Evolutionary conservation across 1,140 invertebrate species (phyloP), one percentile per base, ranked within the genome.

Genomic region (Laodelphax striatellus): DNA sequence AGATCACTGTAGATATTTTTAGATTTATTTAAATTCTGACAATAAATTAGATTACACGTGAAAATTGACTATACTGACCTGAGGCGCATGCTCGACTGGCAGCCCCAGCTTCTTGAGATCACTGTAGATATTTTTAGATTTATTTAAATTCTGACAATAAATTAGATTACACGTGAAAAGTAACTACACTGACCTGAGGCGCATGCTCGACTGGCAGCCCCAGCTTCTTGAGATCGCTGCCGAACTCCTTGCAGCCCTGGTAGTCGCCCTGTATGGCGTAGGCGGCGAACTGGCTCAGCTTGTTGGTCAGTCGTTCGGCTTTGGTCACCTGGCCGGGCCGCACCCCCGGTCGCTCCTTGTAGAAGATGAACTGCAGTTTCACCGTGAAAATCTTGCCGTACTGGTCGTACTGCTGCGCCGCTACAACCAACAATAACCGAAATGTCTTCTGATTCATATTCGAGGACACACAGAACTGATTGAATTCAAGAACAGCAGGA

Each of bases 321-420:
- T 95, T 95, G 16, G 91, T 91, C 41, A 98, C 92, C 72, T 97
- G 92, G 11, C 96, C 97, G 0, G 95, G 91, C 67, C 95, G 78
- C 13, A 99, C 92, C 4, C 97, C 97, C 0, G 97, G 94, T 24
- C 94, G 79, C 72, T 99, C 97, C 72, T 97, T 97, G 74, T 99
- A 99, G 73, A 97, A 96, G 31, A 98, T 89, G 70, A 98, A 98
- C 70, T 98, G 95, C 44, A 99, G 76, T 75, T 99, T 99, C 14
- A 98, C 83, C 0, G 97, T 99, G 75, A 99, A 98, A 66, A 99
- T 98, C 77, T 99, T 99, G 5, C 95, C 95, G 73, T 90, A 99
- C 69, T 96, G 89, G 77, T 99, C 97, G 72, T 92, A 97, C 73
- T 97, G 95, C 74, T 98, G 95, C 22, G 94, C 88, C n/a, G 86